Evolutionary conservation across 2,888 invertebrate species (phyloP), one percentile per base, ranked within the genome.

Genomic region (Parnassius smintheus): DNA sequence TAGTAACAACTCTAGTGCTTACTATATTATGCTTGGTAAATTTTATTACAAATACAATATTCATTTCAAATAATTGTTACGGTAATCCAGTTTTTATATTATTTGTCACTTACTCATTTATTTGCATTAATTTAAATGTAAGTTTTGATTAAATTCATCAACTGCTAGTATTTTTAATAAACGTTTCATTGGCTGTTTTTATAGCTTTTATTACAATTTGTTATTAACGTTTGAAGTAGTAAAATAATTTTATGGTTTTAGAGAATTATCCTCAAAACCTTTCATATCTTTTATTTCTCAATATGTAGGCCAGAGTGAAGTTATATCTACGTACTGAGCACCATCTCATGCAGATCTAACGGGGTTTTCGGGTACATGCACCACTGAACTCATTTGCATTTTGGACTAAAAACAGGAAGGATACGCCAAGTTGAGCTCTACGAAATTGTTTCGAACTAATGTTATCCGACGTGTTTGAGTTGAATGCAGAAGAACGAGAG

Each of bases 371-470:
- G 80, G 78, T 80, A 81, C 81, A 77, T 72, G 76, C 76, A 68
- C 76, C 71, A 76, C 72, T 76, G 76, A 78, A 77, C 83, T 82
- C 76, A 85, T 86, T 85, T 84, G 81, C 85, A 86, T 87, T 83
- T 81, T 77, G 74, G 75, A 81, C 79, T 80, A 77, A 81, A 77
- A 79, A 76, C 75, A 75, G 70, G 65, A 68, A 75, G 70, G 65
- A 68, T 67, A 65, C 72, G 12, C 13, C 12, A 82, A 82, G 75
- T 80, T 72, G 72, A 74, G 73, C 70, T 69, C 67, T 74, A 64
- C 35, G 7, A 72, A 79, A 82, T 82, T 85, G 83, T 86, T 84
- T 77, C 73, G 76, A 82, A 83, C 81, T 81, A 80, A 82, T 84
- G 82, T 81, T 82, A 80, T 81, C 81, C 76, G 71, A 76, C 71